phyloP scores from a whole-genome alignment of 2,888 invertebrate genomes.

The Choreutis nemorana region DNA sequence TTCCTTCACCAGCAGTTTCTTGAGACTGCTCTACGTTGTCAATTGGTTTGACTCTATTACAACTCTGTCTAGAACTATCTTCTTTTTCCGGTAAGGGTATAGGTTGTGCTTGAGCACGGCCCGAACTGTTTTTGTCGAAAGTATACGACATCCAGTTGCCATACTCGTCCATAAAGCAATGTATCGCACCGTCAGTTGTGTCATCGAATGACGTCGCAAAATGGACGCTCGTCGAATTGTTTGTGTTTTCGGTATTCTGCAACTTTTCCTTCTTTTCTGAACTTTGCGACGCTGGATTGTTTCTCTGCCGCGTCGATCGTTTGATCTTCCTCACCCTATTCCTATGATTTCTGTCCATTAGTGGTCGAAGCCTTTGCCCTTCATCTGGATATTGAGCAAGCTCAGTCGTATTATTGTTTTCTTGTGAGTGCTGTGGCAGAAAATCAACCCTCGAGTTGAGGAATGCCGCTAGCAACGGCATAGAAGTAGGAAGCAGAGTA shows the following conservation, averaged over 20 bases:
- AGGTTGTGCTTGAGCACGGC: slow-evolving; percentile 49
- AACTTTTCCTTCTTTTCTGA: slow-evolving; percentile 38
- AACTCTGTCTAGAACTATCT: slow-evolving; percentile 24
- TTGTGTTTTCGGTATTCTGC: slow-evolving; percentile 26
- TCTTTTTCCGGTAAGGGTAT: slow-evolving; percentile 41
- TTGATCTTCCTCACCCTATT: slow-evolving; percentile 64
- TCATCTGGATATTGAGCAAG: slow-evolving; percentile 32
- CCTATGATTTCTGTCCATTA: slow-evolving; percentile 59
- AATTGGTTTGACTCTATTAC: slow-evolving; percentile 29
- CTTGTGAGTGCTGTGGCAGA: slow-evolving; percentile 48
- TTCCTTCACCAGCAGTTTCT: slow-evolving; percentile 52
- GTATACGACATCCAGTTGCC: slow-evolving; percentile 86
- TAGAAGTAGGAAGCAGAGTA: slow-evolving; percentile 69
- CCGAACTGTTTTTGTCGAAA: slow-evolving; percentile 80
- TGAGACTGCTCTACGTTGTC: slow-evolving; percentile 44
- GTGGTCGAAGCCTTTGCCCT: slow-evolving; percentile 35
- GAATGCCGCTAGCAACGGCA: slow-evolving; percentile 71
- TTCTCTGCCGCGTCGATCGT: slow-evolving; percentile 59
- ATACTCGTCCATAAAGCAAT: slow-evolving; percentile 85
- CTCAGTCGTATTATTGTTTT: slow-evolving; percentile 31
- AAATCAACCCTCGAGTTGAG: slow-evolving; percentile 68
- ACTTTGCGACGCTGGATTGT: slow-evolving; percentile 36
- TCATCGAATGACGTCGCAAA: slow-evolving; percentile 84
- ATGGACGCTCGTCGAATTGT: slow-evolving; percentile 57
- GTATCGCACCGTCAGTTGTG: slow-evolving; percentile 83